phyloP scores from a whole-genome alignment of 1,140 invertebrate genomes.

The Trichomalopsis sarcophagae region DNA sequence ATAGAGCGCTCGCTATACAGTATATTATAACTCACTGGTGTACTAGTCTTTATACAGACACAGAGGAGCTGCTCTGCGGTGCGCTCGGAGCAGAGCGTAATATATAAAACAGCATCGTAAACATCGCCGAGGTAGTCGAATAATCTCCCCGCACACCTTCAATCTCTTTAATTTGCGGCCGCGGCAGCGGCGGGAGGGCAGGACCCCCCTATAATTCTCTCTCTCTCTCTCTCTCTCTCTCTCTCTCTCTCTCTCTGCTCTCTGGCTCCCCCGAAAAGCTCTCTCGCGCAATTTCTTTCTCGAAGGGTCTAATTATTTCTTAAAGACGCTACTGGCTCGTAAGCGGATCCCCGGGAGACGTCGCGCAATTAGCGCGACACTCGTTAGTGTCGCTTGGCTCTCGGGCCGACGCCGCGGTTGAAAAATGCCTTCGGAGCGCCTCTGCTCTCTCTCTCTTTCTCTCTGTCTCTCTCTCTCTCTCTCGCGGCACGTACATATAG shows the following conservation, averaged over 20 bases:
- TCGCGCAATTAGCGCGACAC: slow-evolving; percentile 39
- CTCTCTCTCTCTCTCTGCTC: too few relatives aligned
- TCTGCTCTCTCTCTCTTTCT: neutral
- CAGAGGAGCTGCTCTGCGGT: neutral
- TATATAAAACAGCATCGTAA: neutral
- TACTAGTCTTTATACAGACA: too few relatives aligned
- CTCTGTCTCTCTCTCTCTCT: neutral
- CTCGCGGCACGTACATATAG: neutral
- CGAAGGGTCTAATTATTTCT: slow-evolving; percentile 38
- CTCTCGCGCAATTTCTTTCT: neutral
- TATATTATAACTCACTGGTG: neutral
- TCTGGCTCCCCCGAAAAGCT: neutral
- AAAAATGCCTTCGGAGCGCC: slow-evolving; percentile 1
- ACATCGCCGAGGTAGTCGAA: neutral
- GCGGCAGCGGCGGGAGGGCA: neutral
- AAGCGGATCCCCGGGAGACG: neutral
- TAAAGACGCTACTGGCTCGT: slow-evolving; percentile 26
- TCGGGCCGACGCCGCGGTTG: neutral
- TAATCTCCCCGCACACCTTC: neutral
- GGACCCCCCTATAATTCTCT: neutral
- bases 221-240: too few relatives aligned
- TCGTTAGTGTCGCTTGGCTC: slow-evolving; percentile 27
- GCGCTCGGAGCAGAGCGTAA: too few relatives aligned
- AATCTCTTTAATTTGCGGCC: slow-evolving; percentile 23
- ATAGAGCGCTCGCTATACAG: neutral